These are phyloP conservation scores for Todiramphus chloris DNA, from an alignment of 2,113 vertebrate genomes.

Conservation along the genomic window DNA sequence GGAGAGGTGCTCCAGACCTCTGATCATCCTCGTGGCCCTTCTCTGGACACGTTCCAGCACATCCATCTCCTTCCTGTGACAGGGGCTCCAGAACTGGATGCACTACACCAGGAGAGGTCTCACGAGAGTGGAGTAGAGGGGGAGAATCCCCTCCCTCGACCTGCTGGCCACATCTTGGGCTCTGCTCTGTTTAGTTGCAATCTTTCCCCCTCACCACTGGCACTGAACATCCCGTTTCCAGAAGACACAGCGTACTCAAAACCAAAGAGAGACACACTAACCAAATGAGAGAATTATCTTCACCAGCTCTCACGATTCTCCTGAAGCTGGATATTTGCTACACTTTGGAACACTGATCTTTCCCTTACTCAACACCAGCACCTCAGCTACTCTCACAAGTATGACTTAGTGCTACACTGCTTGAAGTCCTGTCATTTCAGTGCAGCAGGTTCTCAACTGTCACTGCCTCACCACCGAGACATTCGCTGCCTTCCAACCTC, in stretches of 20 bases:
- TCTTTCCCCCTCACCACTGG: not conserved
- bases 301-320: not conserved
- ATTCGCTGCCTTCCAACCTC: not conserved
- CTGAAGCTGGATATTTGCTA: not conserved
- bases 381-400: not conserved
- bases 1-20: too few relatives aligned
- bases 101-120: too few relatives aligned
- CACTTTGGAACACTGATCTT: not conserved
- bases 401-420: not conserved
- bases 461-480: not conserved
- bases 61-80: too few relatives aligned
- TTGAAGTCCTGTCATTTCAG: not conserved
- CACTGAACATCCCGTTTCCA: not conserved
- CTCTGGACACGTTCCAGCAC: too few relatives aligned
- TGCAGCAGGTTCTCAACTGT: not conserved
- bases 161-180: too few relatives aligned
- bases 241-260: not conserved
- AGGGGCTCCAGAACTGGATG: too few relatives aligned
- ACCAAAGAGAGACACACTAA: not conserved
- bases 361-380: not conserved
- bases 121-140: too few relatives aligned
- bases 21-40: too few relatives aligned
- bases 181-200: not conserved
- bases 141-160: too few relatives aligned
- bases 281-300: not conserved